Percentiles rank a stretch among this genome's conserved stretches.
phyloP scores from a whole-genome alignment of 2,888 invertebrate species.

The Perizoma flavofasciatum region DNA sequence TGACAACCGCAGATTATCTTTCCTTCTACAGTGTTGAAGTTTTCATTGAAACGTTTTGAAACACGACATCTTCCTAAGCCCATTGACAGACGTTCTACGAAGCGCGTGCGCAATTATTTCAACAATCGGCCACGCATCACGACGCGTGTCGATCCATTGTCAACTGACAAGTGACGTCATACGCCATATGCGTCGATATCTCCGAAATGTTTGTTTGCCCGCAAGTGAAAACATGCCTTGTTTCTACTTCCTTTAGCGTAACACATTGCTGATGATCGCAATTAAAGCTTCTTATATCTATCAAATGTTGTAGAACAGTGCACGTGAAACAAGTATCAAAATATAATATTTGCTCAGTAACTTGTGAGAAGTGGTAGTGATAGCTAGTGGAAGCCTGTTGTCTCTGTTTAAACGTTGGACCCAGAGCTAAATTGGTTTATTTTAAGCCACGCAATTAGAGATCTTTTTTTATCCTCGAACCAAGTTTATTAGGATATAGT shows the following conservation, averaged over 20 bases:
- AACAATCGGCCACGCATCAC: constrained; percentile 34
- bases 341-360: background rate
- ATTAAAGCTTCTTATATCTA: constrained; percentile 2
- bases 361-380: constrained; percentile 17
- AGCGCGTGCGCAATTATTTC: constrained; percentile 67
- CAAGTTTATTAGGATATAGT: constrained; percentile 36
- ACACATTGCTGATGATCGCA: constrained; percentile 18
- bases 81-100: constrained; percentile 67
- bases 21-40: constrained; percentile 31
- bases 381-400: constrained; percentile 11
- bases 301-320: constrained; percentile 5
- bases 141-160: constrained; percentile 52
- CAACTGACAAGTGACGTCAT: constrained; percentile 46
- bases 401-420: constrained; percentile 25
- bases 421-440: constrained; percentile 36
- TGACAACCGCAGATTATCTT: constrained; percentile 31
- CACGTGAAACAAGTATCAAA: constrained; percentile 9
- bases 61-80: constrained; percentile 59
- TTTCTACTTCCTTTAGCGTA: constrained; percentile 28
- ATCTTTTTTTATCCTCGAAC: constrained; percentile 28
- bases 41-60: constrained; percentile 62
- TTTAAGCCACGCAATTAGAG: constrained; percentile 36
- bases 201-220: constrained; percentile 67
- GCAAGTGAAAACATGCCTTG: constrained; percentile 50
- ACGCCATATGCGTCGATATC: constrained; percentile 52